Base-by-base conservation (phyloP, 2,888 invertebrate genomes). In the Phortica okadai region DNA sequence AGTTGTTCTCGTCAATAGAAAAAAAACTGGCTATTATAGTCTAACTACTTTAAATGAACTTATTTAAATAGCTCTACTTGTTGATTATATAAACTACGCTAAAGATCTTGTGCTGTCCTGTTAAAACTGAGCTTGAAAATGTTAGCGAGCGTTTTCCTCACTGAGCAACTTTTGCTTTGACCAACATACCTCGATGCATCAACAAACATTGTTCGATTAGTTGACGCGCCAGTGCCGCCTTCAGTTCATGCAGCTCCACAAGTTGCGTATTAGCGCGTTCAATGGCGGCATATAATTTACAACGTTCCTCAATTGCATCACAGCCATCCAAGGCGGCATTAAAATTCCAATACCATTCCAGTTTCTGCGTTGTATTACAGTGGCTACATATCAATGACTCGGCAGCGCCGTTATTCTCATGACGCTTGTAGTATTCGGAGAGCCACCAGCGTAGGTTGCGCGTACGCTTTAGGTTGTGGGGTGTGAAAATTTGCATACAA, bases 271-370 rank as follows among this genome's bases (percentile, higher is more conserved):
- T 85, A 75, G 86, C 84, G 6, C 86, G 79, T 41, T 86, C 86
- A 62, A 86, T 83, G 73, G 86, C 86, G 76, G 84, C 86, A 74
- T 86, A 86, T 54, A 86, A 77, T 74, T 86, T 86, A 74, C 86
- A 86, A 44, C 86, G 86, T 74, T 85, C 81, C 79, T 86, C 86
- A 58, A 86, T 83, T n/a, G 85, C 79, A 77, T 86, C 86, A 75
- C 85, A 86, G 76, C 86, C 86, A 62, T 78, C 78, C 42, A 86
- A 77, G 10, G 86, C 82, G 41, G 86, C 83, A 66, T 79, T 79
- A 58, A 86, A 86, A 64, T 86, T 79, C 86, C 86, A 86, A 76
- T 84, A 86, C 86, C 86, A 86, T 76, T 86, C 86, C 76, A 86
- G 77, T 77, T 86, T 86, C 73, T 86, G 86, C 7, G 82, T 81